Conservation (phyloP, 2,888 invertebrate species). For the Plemyria rubiginata region DNA sequence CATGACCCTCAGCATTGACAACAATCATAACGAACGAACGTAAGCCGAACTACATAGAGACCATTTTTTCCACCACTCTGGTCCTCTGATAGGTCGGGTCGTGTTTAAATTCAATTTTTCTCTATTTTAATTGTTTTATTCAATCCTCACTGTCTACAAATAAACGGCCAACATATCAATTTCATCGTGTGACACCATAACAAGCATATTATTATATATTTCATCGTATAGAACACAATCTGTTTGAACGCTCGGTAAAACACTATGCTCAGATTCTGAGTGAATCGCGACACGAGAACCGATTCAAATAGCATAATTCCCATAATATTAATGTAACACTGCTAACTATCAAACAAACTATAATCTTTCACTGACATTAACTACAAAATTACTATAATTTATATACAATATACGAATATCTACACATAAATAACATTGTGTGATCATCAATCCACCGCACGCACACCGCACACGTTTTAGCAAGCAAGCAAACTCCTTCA, state of each 20-base stretch:
- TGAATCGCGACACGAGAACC: slow-evolving; percentile 11
- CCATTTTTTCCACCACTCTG: slow-evolving; percentile 1
- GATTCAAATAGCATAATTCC: slow-evolving; percentile 12
- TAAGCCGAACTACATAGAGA: neutral
- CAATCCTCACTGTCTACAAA: slow-evolving; percentile 7
- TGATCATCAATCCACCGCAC: neutral
- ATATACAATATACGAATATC: neutral
- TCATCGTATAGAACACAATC: slow-evolving; percentile 1
- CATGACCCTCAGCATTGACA: neutral
- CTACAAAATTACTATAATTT: neutral
- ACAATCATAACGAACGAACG: neutral
- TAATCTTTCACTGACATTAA: neutral
- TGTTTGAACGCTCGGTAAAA: slow-evolving; percentile 22
- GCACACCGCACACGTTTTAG: neutral
- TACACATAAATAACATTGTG: neutral
- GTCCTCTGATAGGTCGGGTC: slow-evolving; percentile 21
- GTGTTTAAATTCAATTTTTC: slow-evolving; percentile 37
- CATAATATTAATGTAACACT: slow-evolving; percentile 38
- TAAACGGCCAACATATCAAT: slow-evolving; percentile 31
- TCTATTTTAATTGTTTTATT: slow-evolving; percentile 1
- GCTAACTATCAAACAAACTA: neutral
- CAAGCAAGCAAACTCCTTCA: too few species aligned
- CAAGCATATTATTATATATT: neutral
- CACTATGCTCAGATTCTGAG: slow-evolving; percentile 13
- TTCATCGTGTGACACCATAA: slow-evolving; percentile 10